Percentiles rank a stretch among this genome's conserved stretches.
These are phyloP conservation scores for Hyphantria cunea DNA, from an alignment of 1,140 invertebrate genomes.

Conservation along the genomic window DNA sequence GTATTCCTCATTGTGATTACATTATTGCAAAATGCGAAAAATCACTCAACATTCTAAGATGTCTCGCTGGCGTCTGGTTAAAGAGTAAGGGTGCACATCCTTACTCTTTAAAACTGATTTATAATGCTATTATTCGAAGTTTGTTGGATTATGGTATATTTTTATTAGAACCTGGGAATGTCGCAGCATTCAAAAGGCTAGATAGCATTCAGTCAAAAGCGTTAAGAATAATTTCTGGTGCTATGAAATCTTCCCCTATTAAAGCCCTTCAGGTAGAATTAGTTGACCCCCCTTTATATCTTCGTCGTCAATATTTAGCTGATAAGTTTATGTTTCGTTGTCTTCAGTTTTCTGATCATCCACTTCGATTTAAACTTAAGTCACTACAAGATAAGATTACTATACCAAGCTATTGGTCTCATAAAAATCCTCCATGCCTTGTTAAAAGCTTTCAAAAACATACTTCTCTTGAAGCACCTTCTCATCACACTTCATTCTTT, in stretches of 20 bases:
- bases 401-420: no score
- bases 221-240: constrained; percentile 23
- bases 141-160: constrained; percentile 7
- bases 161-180: constrained; percentile 6
- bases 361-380: no score
- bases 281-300: constrained; percentile 10
- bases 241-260: constrained; percentile 26
- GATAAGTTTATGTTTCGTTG: no score
- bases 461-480: no score
- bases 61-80: constrained; percentile 14
- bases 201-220: constrained; percentile 13
- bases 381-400: no score
- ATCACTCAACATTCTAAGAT: constrained; percentile 2
- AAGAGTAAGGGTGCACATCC: constrained; percentile 22
- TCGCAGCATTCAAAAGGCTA: background rate
- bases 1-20: background rate
- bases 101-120: constrained; percentile 9
- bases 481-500: no score
- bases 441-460: no score
- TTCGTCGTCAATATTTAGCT: constrained; percentile 3
- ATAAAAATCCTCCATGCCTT: no score
- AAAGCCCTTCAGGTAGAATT: constrained; percentile 28
- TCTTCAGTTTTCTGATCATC: no score
- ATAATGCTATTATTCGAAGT: constrained; percentile 20
- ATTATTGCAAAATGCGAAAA: constrained; percentile 8